phyloP scores from a whole-genome alignment of 2,113 vertebrate species.

The Grammomys surdaster region DNA sequence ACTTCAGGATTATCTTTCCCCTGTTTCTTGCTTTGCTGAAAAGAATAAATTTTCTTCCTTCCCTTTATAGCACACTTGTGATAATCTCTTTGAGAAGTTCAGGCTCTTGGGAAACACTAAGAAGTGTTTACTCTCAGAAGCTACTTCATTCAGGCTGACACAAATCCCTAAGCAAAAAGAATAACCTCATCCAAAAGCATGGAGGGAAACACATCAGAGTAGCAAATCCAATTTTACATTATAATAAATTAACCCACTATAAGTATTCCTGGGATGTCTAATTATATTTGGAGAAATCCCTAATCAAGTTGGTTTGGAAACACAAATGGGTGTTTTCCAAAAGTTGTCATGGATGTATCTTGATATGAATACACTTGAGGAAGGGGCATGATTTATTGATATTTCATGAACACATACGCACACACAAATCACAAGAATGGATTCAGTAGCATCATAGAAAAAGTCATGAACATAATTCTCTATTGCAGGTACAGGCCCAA shows the following conservation, averaged over 20 bases:
- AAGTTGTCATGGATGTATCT: not conserved
- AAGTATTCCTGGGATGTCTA: slow-evolving; percentile 22
- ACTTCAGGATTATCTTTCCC: not conserved
- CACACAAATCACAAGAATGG: not conserved
- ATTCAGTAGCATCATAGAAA: not conserved
- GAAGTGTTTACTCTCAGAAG: slow-evolving; percentile 34
- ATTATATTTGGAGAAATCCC: slow-evolving; percentile 6
- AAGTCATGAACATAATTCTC: not conserved
- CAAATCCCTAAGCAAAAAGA: slow-evolving; percentile 34
- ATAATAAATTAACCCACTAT: slow-evolving; percentile 2
- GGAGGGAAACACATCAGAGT: not conserved
- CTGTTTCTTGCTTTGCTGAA: not conserved
- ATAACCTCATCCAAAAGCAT: not conserved
- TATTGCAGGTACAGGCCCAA: not conserved
- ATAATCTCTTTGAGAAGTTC: slow-evolving; percentile 51
- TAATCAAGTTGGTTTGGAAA: slow-evolving; percentile 45
- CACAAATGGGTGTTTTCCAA: not conserved
- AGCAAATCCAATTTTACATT: slow-evolving; percentile 32
- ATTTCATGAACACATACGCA: not conserved
- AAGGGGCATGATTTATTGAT: not conserved
- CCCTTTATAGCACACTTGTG: not conserved
- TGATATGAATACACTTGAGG: not conserved
- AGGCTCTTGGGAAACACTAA: slow-evolving; percentile 45
- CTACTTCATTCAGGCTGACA: not conserved
- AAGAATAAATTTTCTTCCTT: slow-evolving; percentile 40